These are phyloP conservation scores for Ardeotis arabs DNA, from an alignment of 2,113 vertebrate genomes.

Conservation along the genomic window DNA sequence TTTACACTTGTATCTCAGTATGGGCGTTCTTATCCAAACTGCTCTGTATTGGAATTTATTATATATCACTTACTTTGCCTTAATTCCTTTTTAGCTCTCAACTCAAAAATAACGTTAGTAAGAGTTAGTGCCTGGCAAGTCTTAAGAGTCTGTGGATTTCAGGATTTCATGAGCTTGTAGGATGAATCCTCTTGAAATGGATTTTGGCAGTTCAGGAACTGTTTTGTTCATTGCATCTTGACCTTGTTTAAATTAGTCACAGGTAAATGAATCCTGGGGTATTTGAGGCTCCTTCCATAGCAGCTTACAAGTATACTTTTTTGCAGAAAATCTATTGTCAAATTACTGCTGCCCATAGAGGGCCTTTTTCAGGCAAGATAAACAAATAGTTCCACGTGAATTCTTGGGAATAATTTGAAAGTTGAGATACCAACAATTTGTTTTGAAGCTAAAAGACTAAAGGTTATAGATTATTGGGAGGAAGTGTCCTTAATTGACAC, in stretches of 20 bases:
- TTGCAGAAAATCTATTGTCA: not conserved
- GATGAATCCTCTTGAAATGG: not conserved
- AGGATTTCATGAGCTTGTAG: not conserved
- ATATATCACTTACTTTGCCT: not conserved
- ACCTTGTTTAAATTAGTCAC: not conserved
- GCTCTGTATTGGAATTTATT: not conserved
- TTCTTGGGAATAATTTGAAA: not conserved
- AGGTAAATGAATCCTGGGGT: not conserved
- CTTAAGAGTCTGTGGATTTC: not conserved
- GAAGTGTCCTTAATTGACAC: not conserved
- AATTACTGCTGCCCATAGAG: not conserved
- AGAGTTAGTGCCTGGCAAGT: not conserved
- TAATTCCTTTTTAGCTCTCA: not conserved
- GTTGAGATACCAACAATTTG: not conserved
- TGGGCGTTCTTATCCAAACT: not conserved
- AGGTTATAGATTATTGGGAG: not conserved
- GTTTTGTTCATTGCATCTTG: not conserved
- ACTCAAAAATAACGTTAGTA: not conserved
- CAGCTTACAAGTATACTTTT: not conserved
- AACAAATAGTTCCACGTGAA: not conserved
- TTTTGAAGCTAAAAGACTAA: not conserved
- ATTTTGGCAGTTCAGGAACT: not conserved
- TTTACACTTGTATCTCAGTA: not conserved
- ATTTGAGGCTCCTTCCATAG: not conserved
- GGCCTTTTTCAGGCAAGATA: not conserved